Evolutionary conservation across 2,113 vertebrate species (phyloP).

Genomic region (Brachyhypopomus gauderio): DNA sequence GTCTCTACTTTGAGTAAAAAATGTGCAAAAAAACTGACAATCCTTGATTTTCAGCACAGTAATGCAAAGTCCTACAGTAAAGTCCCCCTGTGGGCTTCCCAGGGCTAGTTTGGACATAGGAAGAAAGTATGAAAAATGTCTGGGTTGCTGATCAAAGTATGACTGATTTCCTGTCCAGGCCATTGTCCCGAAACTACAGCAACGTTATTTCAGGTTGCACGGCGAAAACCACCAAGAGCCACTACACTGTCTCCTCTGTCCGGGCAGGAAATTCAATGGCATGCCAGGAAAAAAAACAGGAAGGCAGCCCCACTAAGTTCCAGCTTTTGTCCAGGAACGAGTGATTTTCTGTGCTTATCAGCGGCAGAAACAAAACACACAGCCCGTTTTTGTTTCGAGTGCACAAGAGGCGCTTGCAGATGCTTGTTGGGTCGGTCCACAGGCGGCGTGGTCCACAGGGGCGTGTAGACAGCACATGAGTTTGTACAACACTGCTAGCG

Average conservation of each 20-base stretch:
- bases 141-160: conserved; percentile 43
- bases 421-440: not conserved
- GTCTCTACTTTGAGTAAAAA: not conserved
- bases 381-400: not conserved
- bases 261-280: conserved; percentile 67
- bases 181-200: conserved; percentile 34
- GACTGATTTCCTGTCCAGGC: conserved; percentile 17
- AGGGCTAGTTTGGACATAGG: not conserved
- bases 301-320: conserved; percentile 59
- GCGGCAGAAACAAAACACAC: conserved; percentile 25
- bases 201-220: conserved; percentile 55
- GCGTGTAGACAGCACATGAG: too few relatives aligned
- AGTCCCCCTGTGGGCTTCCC: too few relatives aligned
- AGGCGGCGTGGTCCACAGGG: too few relatives aligned
- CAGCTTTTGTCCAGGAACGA: conserved; percentile 60
- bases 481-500: too few relatives aligned
- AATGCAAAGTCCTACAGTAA: too few relatives aligned
- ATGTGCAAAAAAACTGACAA: conserved; percentile 17
- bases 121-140: conserved; percentile 20
- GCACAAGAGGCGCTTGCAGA: not conserved
- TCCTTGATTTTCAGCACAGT: not conserved
- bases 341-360: conserved; percentile 42
- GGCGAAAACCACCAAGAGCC: conserved; percentile 17
- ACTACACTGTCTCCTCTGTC: conserved; percentile 59
- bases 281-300: conserved; percentile 79